These are phyloP conservation scores for Formica exsecta DNA, from an alignment of 1,140 invertebrate species.

Conservation along the genomic window DNA sequence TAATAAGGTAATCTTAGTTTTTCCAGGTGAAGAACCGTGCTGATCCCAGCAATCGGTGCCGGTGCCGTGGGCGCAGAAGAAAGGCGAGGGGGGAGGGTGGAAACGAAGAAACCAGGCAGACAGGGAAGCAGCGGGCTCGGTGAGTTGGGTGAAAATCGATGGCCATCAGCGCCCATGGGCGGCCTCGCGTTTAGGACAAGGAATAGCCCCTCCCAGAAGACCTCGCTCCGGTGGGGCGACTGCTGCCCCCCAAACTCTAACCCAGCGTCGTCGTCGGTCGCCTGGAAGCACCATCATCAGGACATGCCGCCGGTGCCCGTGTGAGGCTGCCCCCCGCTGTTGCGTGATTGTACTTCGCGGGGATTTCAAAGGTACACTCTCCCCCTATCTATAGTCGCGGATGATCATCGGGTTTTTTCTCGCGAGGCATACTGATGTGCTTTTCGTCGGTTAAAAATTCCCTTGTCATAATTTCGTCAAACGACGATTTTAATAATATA, in stretches of 20 bases:
- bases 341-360: slow-evolving; percentile 85
- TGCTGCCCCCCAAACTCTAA: slow-evolving; percentile 89
- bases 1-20: not conserved
- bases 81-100: slow-evolving; percentile 21
- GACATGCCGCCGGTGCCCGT: slow-evolving; percentile 83
- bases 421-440: not conserved
- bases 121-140: slow-evolving; percentile 70
- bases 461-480: not conserved
- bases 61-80: slow-evolving; percentile 28
- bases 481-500: not conserved
- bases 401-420: too few species aligned
- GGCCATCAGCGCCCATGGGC: slow-evolving; percentile 93
- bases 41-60: slow-evolving; percentile 56
- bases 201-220: slow-evolving; percentile 98
- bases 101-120: slow-evolving; percentile 61
- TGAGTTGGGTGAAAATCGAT: slow-evolving; percentile 85
- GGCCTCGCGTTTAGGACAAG: slow-evolving; percentile 97
- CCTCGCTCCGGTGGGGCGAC: slow-evolving; percentile 97
- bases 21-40: slow-evolving; percentile 61
- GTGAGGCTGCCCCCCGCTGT: slow-evolving; percentile 86
- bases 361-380: slow-evolving; percentile 80
- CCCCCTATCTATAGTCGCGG: not conserved
- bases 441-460: not conserved
- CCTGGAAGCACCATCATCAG: slow-evolving; percentile 81
- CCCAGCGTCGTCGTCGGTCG: slow-evolving; percentile 79